Evolutionary conservation across 2,888 invertebrate genomes (phyloP).

Genomic region (Phaedon cochleariae): DNA sequence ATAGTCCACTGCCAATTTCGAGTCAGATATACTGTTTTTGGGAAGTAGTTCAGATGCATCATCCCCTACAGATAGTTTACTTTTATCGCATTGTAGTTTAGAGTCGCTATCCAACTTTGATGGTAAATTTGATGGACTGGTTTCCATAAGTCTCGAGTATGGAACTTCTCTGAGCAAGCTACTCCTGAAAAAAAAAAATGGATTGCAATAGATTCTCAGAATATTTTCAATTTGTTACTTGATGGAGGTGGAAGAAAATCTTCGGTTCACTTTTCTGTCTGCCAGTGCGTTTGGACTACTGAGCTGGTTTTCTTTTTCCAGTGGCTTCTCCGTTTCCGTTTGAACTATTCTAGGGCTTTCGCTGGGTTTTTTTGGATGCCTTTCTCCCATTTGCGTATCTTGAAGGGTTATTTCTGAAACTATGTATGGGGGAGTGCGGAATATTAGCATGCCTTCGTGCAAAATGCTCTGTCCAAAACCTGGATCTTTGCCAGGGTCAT

Average conservation of each 20-base stretch:
- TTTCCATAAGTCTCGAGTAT: constrained; percentile 80
- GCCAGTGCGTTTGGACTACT: constrained; percentile 58
- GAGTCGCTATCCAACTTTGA: constrained; percentile 77
- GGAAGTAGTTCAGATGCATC: constrained; percentile 65
- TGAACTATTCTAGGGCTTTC: constrained; percentile 48
- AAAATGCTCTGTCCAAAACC: constrained; percentile 95
- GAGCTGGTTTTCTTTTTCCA: constrained; percentile 54
- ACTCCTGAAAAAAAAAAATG: constrained; percentile 46
- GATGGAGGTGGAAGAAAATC: constrained; percentile 72
- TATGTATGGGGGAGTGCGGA: constrained; percentile 90
- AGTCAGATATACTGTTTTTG: constrained; percentile 87
- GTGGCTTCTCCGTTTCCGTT: constrained; percentile 46
- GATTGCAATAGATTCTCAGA: neutral
- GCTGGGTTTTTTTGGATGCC: constrained; percentile 32
- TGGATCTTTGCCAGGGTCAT: constrained; percentile 81
- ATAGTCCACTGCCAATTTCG: constrained; percentile 82
- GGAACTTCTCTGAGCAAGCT: constrained; percentile 71
- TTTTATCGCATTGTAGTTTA: constrained; percentile 68
- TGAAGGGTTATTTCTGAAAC: constrained; percentile 79
- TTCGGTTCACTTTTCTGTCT: constrained; percentile 61
- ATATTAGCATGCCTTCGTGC: constrained; percentile 85
- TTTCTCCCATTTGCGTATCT: constrained; percentile 64
- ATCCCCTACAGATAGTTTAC: constrained; percentile 59
- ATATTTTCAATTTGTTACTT: constrained; percentile 55
- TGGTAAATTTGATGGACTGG: constrained; percentile 64